Percentiles rank a stretch among this genome's conserved stretches.
phyloP scores from a whole-genome alignment of 2,888 invertebrate species.

The Lasioglossum morio region DNA sequence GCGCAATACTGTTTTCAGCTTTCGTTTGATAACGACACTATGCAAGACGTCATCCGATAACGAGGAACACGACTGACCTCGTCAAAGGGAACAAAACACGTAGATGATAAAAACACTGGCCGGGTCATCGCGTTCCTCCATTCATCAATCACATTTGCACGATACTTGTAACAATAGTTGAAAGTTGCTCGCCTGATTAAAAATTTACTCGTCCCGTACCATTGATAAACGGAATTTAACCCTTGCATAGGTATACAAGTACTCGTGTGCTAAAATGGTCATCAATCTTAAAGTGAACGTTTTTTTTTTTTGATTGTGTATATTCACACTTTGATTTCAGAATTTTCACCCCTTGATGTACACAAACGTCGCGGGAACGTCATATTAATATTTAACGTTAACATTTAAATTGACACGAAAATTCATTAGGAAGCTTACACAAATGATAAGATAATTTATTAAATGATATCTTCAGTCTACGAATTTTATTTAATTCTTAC shows the following conservation, averaged over 20 bases:
- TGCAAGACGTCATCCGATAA: slow-evolving; percentile 23
- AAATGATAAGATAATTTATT: no score
- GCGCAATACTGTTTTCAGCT: slow-evolving; percentile 6
- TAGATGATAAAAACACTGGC: not conserved
- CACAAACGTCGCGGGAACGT: no score
- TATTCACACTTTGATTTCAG: not conserved
- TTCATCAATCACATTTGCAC: slow-evolving; percentile 7
- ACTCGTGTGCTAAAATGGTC: no score
- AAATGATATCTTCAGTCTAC: not conserved
- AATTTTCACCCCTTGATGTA: not conserved
- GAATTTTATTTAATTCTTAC: not conserved
- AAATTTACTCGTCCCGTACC: not conserved
- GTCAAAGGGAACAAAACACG: slow-evolving; percentile 26
- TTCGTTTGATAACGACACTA: slow-evolving; percentile 19
- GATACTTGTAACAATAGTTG: not conserved
- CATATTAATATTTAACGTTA: no score
- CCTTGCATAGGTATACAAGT: not conserved
- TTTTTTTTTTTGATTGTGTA: not conserved
- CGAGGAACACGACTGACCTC: slow-evolving; percentile 20
- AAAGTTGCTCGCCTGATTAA: not conserved
- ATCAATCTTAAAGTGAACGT: not conserved
- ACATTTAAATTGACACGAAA: no score
- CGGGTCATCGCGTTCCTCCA: slow-evolving; percentile 25
- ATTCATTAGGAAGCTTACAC: no score
- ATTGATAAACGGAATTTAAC: not conserved